A percentile compares a stretch with the other conserved stretches of the same genome.
phyloP scores from a whole-genome alignment of 2,888 invertebrate species.

The Steromphala cineraria region DNA sequence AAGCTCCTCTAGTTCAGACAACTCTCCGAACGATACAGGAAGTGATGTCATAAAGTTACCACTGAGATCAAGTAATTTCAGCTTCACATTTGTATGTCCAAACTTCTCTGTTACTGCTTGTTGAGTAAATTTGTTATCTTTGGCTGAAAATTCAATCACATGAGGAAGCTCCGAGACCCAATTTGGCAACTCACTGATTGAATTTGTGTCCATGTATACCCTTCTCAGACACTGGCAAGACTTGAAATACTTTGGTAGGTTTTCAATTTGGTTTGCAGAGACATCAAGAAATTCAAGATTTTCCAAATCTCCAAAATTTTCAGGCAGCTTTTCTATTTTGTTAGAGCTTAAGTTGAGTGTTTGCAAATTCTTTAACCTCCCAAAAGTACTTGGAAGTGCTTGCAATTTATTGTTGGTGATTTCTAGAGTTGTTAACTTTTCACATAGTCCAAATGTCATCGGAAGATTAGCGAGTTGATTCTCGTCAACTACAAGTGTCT shows the following conservation, averaged over 20 bases:
- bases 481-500: slow-evolving; percentile 51
- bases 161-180: slow-evolving; percentile 53
- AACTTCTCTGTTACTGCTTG: slow-evolving; percentile 48
- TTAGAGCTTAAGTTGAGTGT: slow-evolving; percentile 56
- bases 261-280: slow-evolving; percentile 55
- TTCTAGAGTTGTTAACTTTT: slow-evolving; percentile 43
- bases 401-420: slow-evolving; percentile 56
- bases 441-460: slow-evolving; percentile 53
- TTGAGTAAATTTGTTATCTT: slow-evolving; percentile 54
- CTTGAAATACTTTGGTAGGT: slow-evolving; percentile 46
- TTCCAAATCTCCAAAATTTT: slow-evolving; percentile 50
- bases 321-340: slow-evolving; percentile 48
- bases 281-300: slow-evolving; percentile 53
- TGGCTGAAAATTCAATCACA: slow-evolving; percentile 50
- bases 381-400: slow-evolving; percentile 52
- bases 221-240: slow-evolving; percentile 50
- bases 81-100: slow-evolving; percentile 41
- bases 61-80: slow-evolving; percentile 55
- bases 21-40: slow-evolving; percentile 60
- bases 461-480: slow-evolving; percentile 59
- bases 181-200: slow-evolving; percentile 47
- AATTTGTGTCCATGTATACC: slow-evolving; percentile 53
- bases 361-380: slow-evolving; percentile 48
- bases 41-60: slow-evolving; percentile 63
- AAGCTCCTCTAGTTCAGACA: slow-evolving; percentile 54